phyloP scores from a whole-genome alignment of 2,113 vertebrate species.

The Indri indri region DNA sequence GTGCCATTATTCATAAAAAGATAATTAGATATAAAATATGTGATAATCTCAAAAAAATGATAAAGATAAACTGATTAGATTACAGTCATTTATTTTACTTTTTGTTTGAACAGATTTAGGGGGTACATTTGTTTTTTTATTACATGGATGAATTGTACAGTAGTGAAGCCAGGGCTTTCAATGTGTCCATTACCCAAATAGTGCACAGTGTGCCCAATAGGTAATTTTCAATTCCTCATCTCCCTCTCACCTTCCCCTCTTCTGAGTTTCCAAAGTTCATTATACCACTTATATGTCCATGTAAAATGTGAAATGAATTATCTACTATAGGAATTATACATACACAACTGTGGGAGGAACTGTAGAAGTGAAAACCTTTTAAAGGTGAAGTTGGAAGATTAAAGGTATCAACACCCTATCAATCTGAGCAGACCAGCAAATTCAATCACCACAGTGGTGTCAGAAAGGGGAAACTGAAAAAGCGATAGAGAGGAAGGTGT shows the following conservation, averaged over 20 bases:
- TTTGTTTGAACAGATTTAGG: too few species aligned
- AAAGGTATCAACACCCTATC: not conserved
- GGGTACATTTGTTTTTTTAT: too few species aligned
- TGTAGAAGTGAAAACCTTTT: not conserved
- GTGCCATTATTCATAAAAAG: not conserved
- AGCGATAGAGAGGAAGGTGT: not conserved
- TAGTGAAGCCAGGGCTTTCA: too few species aligned
- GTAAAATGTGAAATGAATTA: not conserved
- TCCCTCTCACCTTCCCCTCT: too few species aligned
- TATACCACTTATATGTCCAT: not conserved
- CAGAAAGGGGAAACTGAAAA: not conserved
- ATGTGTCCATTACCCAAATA: too few species aligned
- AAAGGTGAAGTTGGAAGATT: not conserved
- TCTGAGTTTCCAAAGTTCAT: not conserved
- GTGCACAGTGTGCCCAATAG: too few species aligned
- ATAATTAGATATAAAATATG: not conserved
- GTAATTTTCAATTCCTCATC: too few species aligned
- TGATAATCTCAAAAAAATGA: not conserved
- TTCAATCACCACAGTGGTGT: not conserved
- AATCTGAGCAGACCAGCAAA: not conserved
- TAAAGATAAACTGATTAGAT: not conserved
- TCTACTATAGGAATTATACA: not conserved
- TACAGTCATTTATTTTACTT: not conserved
- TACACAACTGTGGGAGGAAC: not conserved
- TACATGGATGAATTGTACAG: too few species aligned